phyloP scores from a whole-genome alignment of 1,140 invertebrate species.

The Trichonephila clavipes region DNA sequence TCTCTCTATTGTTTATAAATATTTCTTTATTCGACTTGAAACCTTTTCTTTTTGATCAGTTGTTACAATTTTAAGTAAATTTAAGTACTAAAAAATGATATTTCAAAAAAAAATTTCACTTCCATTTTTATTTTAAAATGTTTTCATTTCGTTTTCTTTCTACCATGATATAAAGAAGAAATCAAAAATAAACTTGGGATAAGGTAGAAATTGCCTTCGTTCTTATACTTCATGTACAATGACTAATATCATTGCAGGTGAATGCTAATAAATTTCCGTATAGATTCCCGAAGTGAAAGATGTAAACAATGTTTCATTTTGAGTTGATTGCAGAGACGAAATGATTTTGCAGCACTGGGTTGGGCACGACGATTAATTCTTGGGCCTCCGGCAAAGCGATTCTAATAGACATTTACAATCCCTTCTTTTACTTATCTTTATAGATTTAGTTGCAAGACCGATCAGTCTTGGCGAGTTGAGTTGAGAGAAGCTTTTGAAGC shows the following conservation, averaged over 20 bases:
- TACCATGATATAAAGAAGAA: no score
- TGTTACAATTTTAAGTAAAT: no score
- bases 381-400: constrained; percentile 4
- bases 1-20: no score
- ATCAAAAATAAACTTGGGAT: no score
- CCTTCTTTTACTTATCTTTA: neutral
- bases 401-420: constrained; percentile 17
- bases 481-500: neutral
- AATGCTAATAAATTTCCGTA: neutral
- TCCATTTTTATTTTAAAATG: no score
- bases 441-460: neutral
- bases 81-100: no score
- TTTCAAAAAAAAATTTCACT: no score
- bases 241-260: neutral
- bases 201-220: no score
- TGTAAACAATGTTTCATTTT: neutral
- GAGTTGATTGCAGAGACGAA: constrained; percentile 13
- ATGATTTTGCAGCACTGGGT: constrained; percentile 28
- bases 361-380: constrained; percentile 32
- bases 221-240: no score
- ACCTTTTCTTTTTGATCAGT: no score
- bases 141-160: no score
- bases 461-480: neutral
- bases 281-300: neutral
- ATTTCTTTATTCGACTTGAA: no score